Conservation (phyloP, 2,113 vertebrate genomes). For the Tetraodon nigroviridis region DNA sequence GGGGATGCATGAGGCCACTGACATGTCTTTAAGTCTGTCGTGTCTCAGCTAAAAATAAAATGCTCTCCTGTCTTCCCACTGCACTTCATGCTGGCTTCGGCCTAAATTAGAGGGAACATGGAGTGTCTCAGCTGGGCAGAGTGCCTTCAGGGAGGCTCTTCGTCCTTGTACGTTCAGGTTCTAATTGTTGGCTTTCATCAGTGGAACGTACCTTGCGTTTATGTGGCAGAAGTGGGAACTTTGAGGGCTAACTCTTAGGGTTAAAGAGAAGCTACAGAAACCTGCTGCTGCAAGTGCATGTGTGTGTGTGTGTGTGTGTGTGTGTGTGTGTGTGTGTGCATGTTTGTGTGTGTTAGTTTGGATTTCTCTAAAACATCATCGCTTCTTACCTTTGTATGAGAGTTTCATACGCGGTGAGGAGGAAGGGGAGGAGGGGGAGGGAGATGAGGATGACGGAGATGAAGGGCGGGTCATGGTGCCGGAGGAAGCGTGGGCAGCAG, state of each 20-base stretch:
- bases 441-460: conserved; percentile 36
- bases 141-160: conserved; percentile 20
- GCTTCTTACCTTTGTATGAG: conserved; percentile 71
- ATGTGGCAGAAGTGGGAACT: conserved; percentile 43
- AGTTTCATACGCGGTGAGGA: conserved; percentile 73
- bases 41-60: conserved; percentile 7
- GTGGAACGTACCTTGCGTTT: conserved; percentile 49
- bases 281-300: conserved; percentile 19
- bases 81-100: conserved; percentile 12
- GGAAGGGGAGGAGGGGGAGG: conserved; percentile 44
- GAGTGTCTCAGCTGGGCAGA: conserved; percentile 24
- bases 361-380: background rate
- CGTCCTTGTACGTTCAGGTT: conserved; percentile 45
- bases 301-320: conserved; percentile 22
- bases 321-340: conserved; percentile 7
- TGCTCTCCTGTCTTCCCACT: background rate
- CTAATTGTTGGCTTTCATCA: conserved; percentile 40
- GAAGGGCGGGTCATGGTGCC: conserved; percentile 35
- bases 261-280: conserved; percentile 30
- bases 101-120: conserved; percentile 26
- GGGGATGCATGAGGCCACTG: background rate
- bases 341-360: conserved; percentile 8
- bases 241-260: conserved; percentile 30
- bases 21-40: conserved; percentile 2
- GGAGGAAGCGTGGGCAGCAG: conserved; percentile 56